Conservation (phyloP, 2,797 vertebrate species). For the Acropternis orthonyx region DNA sequence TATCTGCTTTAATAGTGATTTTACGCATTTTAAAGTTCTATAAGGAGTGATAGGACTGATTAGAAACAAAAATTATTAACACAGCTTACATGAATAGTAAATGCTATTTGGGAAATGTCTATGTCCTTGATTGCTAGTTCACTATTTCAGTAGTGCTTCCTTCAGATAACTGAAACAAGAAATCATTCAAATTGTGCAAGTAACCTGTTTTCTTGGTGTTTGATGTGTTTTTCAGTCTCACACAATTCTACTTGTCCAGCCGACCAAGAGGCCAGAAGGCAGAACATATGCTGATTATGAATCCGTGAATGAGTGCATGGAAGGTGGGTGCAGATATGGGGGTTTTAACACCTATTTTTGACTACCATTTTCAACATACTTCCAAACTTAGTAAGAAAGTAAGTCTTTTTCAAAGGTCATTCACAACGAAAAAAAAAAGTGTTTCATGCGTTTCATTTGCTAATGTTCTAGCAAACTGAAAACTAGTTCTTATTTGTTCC, state of each 20-base stretch:
- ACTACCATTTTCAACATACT: neutral
- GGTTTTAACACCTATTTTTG: neutral
- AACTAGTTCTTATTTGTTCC: neutral
- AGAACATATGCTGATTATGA: slow-evolving; percentile 98
- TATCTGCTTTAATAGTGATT: neutral
- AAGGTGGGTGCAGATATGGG: slow-evolving; percentile 81
- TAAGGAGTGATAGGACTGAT: neutral
- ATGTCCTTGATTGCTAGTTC: neutral
- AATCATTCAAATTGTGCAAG: neutral
- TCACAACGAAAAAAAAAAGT: neutral
- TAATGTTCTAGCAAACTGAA: neutral
- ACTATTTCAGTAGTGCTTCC: neutral
- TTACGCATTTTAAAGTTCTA: neutral
- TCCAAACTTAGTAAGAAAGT: neutral
- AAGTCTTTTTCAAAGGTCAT: neutral
- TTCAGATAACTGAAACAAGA: neutral
- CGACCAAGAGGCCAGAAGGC: slow-evolving; percentile 98
- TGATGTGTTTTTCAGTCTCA: slow-evolving; percentile 83
- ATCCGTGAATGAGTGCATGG: slow-evolving; percentile 99
- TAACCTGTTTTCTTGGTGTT: neutral
- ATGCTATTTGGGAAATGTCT: neutral
- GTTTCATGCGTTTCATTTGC: neutral
- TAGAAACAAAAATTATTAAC: neutral
- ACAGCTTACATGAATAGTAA: neutral
- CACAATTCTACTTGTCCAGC: slow-evolving; percentile 96